These are phyloP conservation scores for Indri indri DNA, from an alignment of 2,113 vertebrate species.

Conservation along the genomic window DNA sequence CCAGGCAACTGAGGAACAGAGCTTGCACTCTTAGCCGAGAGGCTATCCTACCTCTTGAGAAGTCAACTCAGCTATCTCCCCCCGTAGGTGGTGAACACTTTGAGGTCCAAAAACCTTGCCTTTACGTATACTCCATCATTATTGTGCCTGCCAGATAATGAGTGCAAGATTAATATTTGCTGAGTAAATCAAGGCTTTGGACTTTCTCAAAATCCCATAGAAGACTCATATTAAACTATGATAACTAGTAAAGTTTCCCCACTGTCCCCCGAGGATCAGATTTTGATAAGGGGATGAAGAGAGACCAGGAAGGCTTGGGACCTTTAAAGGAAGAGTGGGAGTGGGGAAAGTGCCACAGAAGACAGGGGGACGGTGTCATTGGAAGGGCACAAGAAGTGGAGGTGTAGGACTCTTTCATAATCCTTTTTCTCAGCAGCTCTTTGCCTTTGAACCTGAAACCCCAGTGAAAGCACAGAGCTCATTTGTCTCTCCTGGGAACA, in stretches of 20 bases:
- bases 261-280: background rate
- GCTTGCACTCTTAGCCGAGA: background rate
- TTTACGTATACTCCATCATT: background rate
- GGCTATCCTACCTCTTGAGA: background rate
- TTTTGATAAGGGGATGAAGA: background rate
- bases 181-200: conserved; percentile 4
- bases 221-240: background rate
- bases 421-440: background rate
- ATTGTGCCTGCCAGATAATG: background rate
- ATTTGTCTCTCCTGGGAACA: background rate
- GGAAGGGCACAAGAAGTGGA: background rate
- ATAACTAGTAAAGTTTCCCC: background rate
- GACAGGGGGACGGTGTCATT: background rate
- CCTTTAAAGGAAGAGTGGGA: background rate
- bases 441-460: background rate
- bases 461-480: background rate
- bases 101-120: background rate
- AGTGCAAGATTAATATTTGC: background rate
- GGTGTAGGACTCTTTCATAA: background rate
- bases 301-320: background rate
- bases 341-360: background rate
- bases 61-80: background rate
- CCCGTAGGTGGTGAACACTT: background rate
- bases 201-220: background rate
- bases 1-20: background rate